These are phyloP conservation scores for Stenurella melanura DNA, from an alignment of 2,888 invertebrate species.

Conservation along the genomic window DNA sequence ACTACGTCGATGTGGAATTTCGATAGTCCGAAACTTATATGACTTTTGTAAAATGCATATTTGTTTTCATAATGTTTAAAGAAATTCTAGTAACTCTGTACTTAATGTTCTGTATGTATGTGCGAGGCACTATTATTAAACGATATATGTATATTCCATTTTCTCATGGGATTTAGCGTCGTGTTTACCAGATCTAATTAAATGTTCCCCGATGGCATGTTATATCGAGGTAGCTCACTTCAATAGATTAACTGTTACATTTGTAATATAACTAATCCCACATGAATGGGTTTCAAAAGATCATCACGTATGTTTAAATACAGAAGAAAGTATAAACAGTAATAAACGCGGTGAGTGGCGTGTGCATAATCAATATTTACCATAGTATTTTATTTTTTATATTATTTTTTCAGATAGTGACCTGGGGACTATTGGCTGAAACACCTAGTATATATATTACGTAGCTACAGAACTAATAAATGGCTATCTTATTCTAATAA, in stretches of 20 bases:
- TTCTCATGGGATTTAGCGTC: background rate
- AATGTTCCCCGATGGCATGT: conserved; percentile 3
- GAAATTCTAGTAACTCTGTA: no score
- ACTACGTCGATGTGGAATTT: no score
- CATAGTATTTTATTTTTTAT: background rate
- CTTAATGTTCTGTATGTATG: no score
- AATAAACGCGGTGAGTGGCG: background rate
- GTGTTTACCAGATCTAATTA: background rate
- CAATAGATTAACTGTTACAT: background rate
- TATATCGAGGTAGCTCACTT: background rate
- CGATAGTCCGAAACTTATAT: no score
- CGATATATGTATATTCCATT: background rate
- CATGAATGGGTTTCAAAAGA: background rate
- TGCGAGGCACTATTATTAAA: background rate
- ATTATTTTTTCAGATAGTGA: no score
- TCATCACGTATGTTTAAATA: background rate
- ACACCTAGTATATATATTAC: no score
- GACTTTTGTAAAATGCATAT: no score
- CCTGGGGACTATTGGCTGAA: no score
- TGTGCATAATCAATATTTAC: background rate
- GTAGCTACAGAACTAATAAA: no score
- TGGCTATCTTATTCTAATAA: no score
- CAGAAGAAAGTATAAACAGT: background rate
- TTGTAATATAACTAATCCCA: background rate
- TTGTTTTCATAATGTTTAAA: no score